Evolutionary conservation across 2,888 invertebrate species (phyloP), one percentile per base, ranked within the genome.

Genomic region (Iselma pallidipennis): DNA sequence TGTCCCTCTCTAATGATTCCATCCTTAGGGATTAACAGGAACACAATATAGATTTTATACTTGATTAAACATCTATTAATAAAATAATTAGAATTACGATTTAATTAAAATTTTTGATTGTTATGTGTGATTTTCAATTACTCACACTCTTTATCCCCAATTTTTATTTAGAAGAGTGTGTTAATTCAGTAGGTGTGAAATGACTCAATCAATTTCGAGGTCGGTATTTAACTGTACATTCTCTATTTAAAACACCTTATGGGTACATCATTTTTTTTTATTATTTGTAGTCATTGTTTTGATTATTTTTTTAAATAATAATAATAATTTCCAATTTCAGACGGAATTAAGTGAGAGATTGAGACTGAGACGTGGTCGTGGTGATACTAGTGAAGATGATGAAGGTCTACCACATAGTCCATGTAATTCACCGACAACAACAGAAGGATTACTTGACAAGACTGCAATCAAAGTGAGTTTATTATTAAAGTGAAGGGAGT

Each of bases 331-430:
- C 14, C 7, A 67, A 66, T 83, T 79, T 10, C 83, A 91, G 91
- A 90, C 89, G 79, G 91, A 91, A 84, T 83, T 91, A 76, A 88
- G 89, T 73, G 90, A 90, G 82, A 90, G 89, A 68, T 85, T 91
- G 71, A 82, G 87, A 68, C 82, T 85, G 74, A 83, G 90, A 68
- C 84, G 90, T 70, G 87, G 88, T 72, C 86, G 89, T 50, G 89
- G 87, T 14, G 89, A 90, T 79, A 88, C 86, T 73, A 89, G 89
- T 71, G 88, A 87, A 74, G 87, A 87, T 74, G 92, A 91, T 81
- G 85, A 89, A 71, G 91, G 91, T 26, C 82, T 92, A 66, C 91
- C 91, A 7, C 85, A 87, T 67, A 91, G 91, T 78, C 91, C 91
- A 1, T 89, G 89, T 31, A 90, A 89, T 61, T 90, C 91, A 21